Percentiles rank a stretch among this genome's conserved stretches.
These are phyloP conservation scores for Zosterops pallidus DNA, from an alignment of 2,113 vertebrate species.

Conservation along the genomic window DNA sequence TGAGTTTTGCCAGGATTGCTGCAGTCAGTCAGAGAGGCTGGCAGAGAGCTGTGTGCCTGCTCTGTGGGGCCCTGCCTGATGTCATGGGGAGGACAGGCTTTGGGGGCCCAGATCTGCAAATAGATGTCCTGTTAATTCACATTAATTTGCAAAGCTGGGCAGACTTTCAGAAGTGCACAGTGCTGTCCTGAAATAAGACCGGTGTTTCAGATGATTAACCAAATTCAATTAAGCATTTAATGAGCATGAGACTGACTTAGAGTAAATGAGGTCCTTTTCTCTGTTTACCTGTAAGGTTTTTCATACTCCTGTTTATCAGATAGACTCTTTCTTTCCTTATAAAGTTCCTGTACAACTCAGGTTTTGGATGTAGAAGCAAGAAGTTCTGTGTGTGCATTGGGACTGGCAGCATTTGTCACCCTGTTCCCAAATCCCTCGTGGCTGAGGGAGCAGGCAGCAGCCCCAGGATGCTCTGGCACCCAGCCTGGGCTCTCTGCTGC, in stretches of 20 bases:
- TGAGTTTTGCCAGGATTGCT: not conserved
- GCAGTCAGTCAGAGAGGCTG: accelerated
- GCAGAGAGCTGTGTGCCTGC: not conserved
- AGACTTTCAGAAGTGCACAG: not conserved
- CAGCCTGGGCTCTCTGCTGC: not conserved
- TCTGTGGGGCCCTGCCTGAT: not conserved
- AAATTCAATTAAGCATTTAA: not conserved
- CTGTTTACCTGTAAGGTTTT: not conserved
- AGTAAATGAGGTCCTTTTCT: not conserved
- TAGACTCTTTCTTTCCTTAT: not conserved
- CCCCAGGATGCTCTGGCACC: not conserved
- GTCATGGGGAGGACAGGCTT: accelerated
- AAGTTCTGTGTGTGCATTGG: not conserved
- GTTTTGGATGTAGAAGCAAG: not conserved
- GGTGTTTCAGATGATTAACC: not conserved
- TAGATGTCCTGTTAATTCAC: not conserved
- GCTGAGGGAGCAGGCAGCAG: not conserved
- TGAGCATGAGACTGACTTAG: not conserved
- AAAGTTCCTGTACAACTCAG: not conserved
- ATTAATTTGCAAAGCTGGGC: not conserved
- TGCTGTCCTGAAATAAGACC: not conserved
- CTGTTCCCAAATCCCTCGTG: accelerated
- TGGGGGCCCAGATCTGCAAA: not conserved
- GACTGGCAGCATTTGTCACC: not conserved
- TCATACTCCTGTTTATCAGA: not conserved